These are phyloP conservation scores for Drosophila repleta DNA, from an alignment of 1,140 invertebrate species.

Conservation along the genomic window DNA sequence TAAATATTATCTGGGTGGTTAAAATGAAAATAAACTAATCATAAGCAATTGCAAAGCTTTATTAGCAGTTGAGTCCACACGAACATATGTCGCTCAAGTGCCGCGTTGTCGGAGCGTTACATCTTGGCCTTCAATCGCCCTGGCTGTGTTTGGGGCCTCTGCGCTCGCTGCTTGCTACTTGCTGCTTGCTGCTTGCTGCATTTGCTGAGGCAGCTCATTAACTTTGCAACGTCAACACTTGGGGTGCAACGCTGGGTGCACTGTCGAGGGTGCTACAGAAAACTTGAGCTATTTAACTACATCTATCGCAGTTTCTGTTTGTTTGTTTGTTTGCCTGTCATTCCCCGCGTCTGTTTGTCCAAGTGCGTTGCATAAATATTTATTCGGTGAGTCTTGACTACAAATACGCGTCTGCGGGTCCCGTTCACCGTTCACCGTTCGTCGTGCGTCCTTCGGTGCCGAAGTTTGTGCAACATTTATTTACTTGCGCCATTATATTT, in stretches of 20 bases:
- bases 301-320: constrained; percentile 52
- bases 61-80: neutral
- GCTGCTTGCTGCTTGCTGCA: constrained; percentile 11
- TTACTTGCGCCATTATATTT: constrained; percentile 45
- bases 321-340: constrained; percentile 34
- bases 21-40: constrained; percentile 4
- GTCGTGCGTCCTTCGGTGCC: constrained; percentile 17
- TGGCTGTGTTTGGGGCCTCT: neutral
- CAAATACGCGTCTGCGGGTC: neutral
- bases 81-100: constrained; percentile 1
- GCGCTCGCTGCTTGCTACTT: too few relatives aligned
- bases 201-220: constrained; percentile 58
- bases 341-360: constrained; percentile 45
- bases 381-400: constrained; percentile 49
- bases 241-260: constrained; percentile 31
- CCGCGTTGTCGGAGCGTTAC: neutral
- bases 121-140: constrained; percentile 27
- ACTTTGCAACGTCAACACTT: constrained; percentile 64
- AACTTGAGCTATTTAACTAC: constrained; percentile 76
- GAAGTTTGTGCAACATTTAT: constrained; percentile 38
- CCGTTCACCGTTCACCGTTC: neutral
- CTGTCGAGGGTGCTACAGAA: constrained; percentile 56
- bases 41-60: neutral
- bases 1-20: neutral
- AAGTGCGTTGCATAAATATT: constrained; percentile 71